A percentile compares a stretch with the other conserved stretches of the same genome.
Evolutionary conservation across 2,797 vertebrate species (phyloP).

Genomic region (Paguma larvata): DNA sequence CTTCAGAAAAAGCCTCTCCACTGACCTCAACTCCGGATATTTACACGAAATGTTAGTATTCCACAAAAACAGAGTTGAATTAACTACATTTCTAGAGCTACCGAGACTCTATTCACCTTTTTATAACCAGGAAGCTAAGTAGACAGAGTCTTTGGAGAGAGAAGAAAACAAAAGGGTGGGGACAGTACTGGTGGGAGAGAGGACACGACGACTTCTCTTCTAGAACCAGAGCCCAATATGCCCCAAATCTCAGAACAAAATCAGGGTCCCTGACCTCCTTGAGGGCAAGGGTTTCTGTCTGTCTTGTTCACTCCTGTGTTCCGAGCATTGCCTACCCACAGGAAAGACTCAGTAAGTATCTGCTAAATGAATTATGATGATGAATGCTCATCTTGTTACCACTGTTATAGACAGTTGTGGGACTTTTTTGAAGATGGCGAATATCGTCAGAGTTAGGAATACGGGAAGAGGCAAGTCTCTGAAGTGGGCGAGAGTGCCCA

Average conservation of each 20-base stretch:
- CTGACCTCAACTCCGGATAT: background rate
- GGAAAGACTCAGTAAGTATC: background rate
- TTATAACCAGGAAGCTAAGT: background rate
- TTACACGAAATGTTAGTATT: background rate
- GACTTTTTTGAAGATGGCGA: background rate
- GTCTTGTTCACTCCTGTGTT: background rate
- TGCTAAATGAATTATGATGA: conserved; percentile 15
- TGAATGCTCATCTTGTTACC: background rate
- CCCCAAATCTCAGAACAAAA: background rate
- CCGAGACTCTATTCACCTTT: background rate
- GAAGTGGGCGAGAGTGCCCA: background rate
- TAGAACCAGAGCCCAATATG: background rate
- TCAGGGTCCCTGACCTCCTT: background rate
- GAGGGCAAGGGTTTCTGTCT: background rate
- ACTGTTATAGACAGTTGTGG: background rate
- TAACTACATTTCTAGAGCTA: background rate
- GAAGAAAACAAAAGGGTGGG: background rate
- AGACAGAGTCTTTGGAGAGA: conserved; percentile 5
- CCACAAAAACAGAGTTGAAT: background rate
- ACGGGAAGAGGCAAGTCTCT: background rate
- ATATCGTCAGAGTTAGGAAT: background rate
- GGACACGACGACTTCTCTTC: background rate
- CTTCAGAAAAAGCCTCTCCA: conserved; percentile 32
- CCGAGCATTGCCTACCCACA: background rate
- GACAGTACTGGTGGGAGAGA: background rate